phyloP scores from a whole-genome alignment of 2,113 vertebrate genomes.

The Pipa parva region DNA sequence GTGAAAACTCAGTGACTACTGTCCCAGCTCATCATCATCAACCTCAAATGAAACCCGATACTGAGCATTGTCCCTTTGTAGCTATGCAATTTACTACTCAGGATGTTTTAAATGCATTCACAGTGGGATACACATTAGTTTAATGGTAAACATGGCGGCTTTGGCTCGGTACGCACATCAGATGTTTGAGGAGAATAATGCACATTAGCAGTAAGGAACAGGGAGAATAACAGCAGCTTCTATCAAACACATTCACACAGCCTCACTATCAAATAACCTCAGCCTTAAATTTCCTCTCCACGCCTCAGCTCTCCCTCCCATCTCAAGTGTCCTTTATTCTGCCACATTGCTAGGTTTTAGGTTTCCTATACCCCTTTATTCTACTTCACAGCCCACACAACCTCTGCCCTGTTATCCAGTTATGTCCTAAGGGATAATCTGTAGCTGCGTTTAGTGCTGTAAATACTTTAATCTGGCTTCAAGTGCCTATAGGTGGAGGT shows the following conservation, averaged over 20 bases:
- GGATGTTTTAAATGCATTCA: constrained; percentile 19
- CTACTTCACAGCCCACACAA: constrained; percentile 15
- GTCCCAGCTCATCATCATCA: too few species aligned
- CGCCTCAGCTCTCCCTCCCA: constrained; percentile 23
- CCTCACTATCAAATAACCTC: constrained; percentile 26
- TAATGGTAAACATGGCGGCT: constrained; percentile 31
- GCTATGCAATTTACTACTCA: neutral
- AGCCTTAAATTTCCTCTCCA: constrained; percentile 31
- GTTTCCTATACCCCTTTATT: constrained; percentile 17
- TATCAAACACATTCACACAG: constrained; percentile 10
- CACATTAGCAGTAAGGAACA: constrained; percentile 16
- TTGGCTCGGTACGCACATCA: constrained; percentile 17
- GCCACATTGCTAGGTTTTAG: constrained; percentile 29
- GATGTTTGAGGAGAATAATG: constrained; percentile 19
- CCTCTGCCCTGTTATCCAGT: constrained; percentile 18
- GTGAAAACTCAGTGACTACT: too few species aligned
- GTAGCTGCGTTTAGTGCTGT: constrained; percentile 1
- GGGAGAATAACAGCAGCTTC: neutral
- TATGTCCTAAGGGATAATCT: constrained; percentile 26
- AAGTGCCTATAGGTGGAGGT: constrained; percentile 17
- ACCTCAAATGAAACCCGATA: neutral
- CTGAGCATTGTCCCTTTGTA: too few species aligned
- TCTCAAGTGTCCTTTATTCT: constrained; percentile 38
- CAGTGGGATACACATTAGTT: constrained; percentile 25
- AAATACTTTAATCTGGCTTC: constrained; percentile 26